phyloP scores from a whole-genome alignment of 1,140 invertebrate species.

The Paraescarpia echinospica region DNA sequence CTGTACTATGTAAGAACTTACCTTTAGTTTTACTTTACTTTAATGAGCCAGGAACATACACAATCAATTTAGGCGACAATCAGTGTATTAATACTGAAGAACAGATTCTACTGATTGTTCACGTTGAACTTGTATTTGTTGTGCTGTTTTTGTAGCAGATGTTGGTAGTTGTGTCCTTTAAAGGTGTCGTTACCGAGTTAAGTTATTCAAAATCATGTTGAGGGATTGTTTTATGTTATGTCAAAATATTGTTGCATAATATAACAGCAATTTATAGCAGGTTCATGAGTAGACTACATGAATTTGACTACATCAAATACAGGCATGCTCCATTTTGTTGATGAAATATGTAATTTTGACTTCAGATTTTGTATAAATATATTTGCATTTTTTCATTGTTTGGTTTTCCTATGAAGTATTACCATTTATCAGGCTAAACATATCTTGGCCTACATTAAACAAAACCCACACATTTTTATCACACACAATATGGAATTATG shows the following conservation, averaged over 20 bases:
- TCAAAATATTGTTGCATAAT: background rate
- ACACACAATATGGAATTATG: too few species aligned
- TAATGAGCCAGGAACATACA: background rate
- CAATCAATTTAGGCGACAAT: background rate
- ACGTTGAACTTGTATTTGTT: background rate
- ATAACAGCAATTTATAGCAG: background rate
- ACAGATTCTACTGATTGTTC: background rate
- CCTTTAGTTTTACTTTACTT: too few species aligned
- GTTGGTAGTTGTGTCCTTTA: background rate
- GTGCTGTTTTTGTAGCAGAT: background rate
- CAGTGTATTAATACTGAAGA: background rate
- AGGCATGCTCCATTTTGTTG: too few species aligned
- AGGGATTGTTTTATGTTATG: background rate
- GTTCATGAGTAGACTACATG: background rate
- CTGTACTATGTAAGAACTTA: too few species aligned
- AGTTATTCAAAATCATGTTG: background rate
- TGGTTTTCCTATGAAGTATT: too few species aligned
- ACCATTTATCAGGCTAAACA: too few species aligned
- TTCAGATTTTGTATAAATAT: too few species aligned
- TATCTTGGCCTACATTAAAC: too few species aligned
- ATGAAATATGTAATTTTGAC: too few species aligned
- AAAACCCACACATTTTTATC: too few species aligned
- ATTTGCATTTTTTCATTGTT: too few species aligned
- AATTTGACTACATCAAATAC: background rate
- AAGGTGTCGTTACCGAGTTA: background rate